phyloP scores from a whole-genome alignment of 2,797 vertebrate species.

The Sebastes hopkinsi region DNA sequence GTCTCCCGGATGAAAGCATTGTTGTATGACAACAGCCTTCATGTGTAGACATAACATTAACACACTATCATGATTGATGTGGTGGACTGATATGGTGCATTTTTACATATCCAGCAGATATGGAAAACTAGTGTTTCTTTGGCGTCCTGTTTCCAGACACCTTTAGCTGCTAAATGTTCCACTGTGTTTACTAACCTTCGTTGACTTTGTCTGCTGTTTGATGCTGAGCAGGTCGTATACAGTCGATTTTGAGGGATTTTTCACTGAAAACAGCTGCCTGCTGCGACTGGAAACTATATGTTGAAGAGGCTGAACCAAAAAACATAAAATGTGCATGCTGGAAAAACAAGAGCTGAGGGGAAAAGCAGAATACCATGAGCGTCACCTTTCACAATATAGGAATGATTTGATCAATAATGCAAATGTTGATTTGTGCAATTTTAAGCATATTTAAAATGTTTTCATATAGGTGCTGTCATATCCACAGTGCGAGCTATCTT shows the following conservation, averaged over 20 bases:
- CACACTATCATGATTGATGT: neutral
- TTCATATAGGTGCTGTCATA: neutral
- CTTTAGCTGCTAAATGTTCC: neutral
- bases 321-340: neutral
- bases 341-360: neutral
- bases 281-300: neutral
- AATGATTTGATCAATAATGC: neutral
- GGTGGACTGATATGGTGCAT: neutral
- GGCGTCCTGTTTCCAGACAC: neutral
- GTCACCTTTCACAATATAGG: neutral
- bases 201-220: neutral
- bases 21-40: neutral
- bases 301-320: neutral
- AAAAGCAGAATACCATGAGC: neutral
- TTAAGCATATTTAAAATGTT: neutral
- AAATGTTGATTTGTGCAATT: neutral
- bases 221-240: neutral
- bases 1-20: too few relatives aligned
- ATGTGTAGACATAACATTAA: neutral
- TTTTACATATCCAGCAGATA: neutral
- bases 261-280: neutral
- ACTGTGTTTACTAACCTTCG: neutral
- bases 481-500: neutral
- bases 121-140: neutral
- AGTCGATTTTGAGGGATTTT: neutral